Conservation (phyloP, 2,797 vertebrate species). For the Bradypus variegatus region DNA sequence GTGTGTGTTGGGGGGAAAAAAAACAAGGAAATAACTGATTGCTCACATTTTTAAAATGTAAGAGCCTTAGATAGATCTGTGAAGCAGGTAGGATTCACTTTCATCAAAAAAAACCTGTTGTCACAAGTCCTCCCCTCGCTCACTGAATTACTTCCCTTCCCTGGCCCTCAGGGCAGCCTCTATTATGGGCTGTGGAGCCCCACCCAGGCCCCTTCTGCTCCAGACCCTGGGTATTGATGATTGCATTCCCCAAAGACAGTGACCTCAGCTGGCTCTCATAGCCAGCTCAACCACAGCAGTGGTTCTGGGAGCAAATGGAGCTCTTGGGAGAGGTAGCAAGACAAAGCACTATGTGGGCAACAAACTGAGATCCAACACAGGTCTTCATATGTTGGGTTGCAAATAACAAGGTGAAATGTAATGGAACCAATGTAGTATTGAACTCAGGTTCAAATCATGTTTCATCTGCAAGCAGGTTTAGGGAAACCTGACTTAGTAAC, state of each 20-base stretch:
- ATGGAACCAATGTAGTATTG: neutral
- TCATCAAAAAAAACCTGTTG: neutral
- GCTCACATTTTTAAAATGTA: neutral
- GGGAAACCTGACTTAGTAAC: neutral
- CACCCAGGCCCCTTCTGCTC: neutral
- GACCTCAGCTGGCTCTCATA: constrained; percentile 10
- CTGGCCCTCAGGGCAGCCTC: neutral
- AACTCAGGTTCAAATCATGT: neutral
- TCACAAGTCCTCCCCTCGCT: neutral
- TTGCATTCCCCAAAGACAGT: neutral
- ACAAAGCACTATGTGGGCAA: neutral
- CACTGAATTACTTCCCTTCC: neutral
- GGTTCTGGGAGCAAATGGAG: neutral
- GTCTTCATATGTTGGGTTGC: neutral
- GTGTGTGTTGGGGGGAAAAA: neutral
- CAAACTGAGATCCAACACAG: neutral
- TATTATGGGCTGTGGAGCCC: neutral
- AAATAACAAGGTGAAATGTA: neutral
- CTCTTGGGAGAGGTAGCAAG: neutral
- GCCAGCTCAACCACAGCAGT: neutral
- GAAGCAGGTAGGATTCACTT: neutral
- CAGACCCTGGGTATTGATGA: neutral
- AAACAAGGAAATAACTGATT: neutral
- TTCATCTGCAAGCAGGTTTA: neutral
- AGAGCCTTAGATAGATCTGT: neutral